Base-by-base conservation (phyloP, 2,888 invertebrate genomes). In the Drosophila tripunctata region DNA sequence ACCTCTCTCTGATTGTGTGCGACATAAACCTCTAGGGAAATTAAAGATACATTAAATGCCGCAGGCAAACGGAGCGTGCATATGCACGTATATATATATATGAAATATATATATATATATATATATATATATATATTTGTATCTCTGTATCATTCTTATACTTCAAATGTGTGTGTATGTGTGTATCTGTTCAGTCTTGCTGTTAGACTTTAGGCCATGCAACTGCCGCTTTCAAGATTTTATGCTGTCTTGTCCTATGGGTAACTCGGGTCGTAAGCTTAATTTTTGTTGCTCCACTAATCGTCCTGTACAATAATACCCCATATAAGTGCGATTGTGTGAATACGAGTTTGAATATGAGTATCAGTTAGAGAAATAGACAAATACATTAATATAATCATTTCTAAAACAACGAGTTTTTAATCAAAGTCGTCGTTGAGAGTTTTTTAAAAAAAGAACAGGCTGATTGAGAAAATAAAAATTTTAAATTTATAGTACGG, bases 31-130 rank as follows among this genome's bases (percentile, higher is more conserved):
- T 76, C 86, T 68, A 65, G 83, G 83, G 83, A 83, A 83, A 83
- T 83, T 83, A 86, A 83, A 83, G 81, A 83, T 83, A 83, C 83
- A 83, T 83, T 83, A 86, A 83, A 86, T 86, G 78, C 64, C 78
- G 65, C 74, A 69, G 71, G 83, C 68, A 75, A 65, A 67, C 64
- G 61, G 64, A 67, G 62, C 61, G 51, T 51, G 45, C 55, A 47
- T 40, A 57, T 57, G 60, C 40, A 48, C 58, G 24, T 45, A 41
- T 60, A 27, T 65, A n/a, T 40, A 24, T 38, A 1, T 38, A 7
- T 22, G n/a, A 3, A 40, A 15, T 45, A n/a, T 57, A 12, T 14
- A 10, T 21, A 19, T 14, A 12, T 48, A 7, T 45, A 6, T 17
- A 12, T 43, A 10, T 45, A 24, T 51, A 30, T 41, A 7, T 10